Evolutionary conservation across 2,113 vertebrate genomes (phyloP).

Genomic region (Brachypodius melanocephalos): DNA sequence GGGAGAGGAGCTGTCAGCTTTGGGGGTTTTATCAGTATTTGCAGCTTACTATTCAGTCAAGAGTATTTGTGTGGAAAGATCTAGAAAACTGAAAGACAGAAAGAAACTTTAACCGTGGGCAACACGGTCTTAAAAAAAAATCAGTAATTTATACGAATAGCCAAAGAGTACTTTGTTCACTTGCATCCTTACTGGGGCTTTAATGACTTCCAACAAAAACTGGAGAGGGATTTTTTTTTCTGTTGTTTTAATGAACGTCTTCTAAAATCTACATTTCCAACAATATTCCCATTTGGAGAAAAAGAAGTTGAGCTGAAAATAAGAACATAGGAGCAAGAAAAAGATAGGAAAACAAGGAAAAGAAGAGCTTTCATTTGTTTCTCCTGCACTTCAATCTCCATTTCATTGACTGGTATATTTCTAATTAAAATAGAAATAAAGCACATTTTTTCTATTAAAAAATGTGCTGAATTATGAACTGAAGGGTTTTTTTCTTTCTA

Average conservation of each 20-base stretch:
- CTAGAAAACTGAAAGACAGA: background rate
- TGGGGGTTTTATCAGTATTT: background rate
- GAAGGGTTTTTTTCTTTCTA: background rate
- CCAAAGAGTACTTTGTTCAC: background rate
- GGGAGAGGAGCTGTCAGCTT: background rate
- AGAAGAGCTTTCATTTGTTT: background rate
- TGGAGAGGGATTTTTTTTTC: too few relatives aligned
- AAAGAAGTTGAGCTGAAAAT: background rate
- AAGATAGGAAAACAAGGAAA: background rate
- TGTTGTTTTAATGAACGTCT: background rate
- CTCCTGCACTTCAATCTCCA: background rate
- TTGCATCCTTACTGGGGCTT: background rate
- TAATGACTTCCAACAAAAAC: background rate
- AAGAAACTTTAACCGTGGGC: background rate
- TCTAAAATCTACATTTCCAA: background rate
- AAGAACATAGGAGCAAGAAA: background rate
- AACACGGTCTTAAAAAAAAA: background rate
- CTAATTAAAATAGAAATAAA: background rate
- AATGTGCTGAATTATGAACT: background rate
- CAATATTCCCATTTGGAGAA: background rate
- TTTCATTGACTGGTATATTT: background rate
- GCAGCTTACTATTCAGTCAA: background rate
- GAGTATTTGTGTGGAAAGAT: background rate
- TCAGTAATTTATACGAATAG: background rate
- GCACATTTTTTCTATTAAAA: background rate